Base-by-base conservation (phyloP, 1,140 invertebrate genomes). In the Drosophila nikananu region DNA sequence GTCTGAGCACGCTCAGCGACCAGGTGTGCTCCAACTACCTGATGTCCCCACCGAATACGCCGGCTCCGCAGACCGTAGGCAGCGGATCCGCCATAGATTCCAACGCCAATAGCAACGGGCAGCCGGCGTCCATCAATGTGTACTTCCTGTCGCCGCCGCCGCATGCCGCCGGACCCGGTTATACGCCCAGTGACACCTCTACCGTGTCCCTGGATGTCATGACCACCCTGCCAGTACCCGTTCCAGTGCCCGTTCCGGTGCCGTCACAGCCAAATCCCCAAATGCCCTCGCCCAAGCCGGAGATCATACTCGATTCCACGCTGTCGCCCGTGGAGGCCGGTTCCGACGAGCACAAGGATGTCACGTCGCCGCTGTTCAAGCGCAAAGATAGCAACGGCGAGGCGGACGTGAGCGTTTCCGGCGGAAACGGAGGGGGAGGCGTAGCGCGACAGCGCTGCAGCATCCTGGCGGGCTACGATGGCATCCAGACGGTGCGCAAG, bases 271-370 rank as follows among this genome's bases (percentile, higher is more conserved):
- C 63, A 46, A 46, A 57, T 57, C 54, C 39, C 27, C 39, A 44
- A 32, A 41, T 62, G 57, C 57, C 62, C 55, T 61, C 89, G 51
- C 75, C 92, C 57, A 93, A 93, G 71, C 92, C 92, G 58, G 92
- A 93, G 92, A 93, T 93, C 62, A 93, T 93, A 74, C 89, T 93
- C 55, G 92, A 93, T 60, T 92, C 92, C 21, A 93, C 92, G n/a
- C 86, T 93, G 23, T 93, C 92, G 23, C 92, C 92, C 23, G 89
- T 84, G 46, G 66, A 91, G 54, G 62, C 75, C 17, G 77, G 71
- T 10, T 49, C 57, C 58, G 72, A 58, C 46, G 89, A 91, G 70
- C 78, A 83, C 55, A 83, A 77, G 77, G 90, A 93, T 52, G 80
- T 93, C 57, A 90, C 84, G 44, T 92, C 92, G 55, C 90, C 91